Base-by-base conservation (phyloP, 2,797 vertebrate genomes). In the Melanotaenia maccullochi region DNA sequence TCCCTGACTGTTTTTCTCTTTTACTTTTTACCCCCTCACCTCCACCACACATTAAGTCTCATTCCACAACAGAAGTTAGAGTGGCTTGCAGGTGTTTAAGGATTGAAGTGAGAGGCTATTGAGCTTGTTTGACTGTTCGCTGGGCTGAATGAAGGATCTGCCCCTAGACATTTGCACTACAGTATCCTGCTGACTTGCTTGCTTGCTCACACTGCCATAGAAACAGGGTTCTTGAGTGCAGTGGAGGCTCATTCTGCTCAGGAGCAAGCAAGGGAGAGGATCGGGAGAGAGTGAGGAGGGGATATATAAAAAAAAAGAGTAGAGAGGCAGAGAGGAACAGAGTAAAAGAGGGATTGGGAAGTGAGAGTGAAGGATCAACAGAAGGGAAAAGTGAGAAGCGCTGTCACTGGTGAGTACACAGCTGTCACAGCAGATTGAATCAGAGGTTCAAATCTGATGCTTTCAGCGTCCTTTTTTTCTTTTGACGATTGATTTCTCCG, bases 151-250 rank as follows among this genome's bases (percentile, higher is more conserved):
- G 89, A 89, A 84, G 87, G 89, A 92, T 88, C 90, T 89, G 90
- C 91, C 92, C 91, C 88, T 60, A 93, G 91, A 94, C 90, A 90
- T 90, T 93, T 89, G 78, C 90, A 78, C 91, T 72, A 87, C 85
- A 85, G 88, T 75, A 91, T 93, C 92, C 90, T 90, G 85, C 92
- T 92, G 89, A 93, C 91, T 94, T 75, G 92, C 93, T 92, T 67
- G 90, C 92, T 90, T 82, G 88, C 93, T 89, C 89, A 66, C 89
- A 93, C 90, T 91, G 87, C 92, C 94, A 95, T 94, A 94, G 93
- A 94, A 93, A 94, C 93, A 79, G 87, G 85, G 86, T 84, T 94
- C 87, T 85, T 65, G 89, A 91, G 91, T 76, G 87, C 92, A 87
- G 89, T 73, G 88, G 91, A 92, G 84, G 81, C 92, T 94, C 93